Conservation (phyloP, 2,113 vertebrate genomes). For the Perccottus glenii region DNA sequence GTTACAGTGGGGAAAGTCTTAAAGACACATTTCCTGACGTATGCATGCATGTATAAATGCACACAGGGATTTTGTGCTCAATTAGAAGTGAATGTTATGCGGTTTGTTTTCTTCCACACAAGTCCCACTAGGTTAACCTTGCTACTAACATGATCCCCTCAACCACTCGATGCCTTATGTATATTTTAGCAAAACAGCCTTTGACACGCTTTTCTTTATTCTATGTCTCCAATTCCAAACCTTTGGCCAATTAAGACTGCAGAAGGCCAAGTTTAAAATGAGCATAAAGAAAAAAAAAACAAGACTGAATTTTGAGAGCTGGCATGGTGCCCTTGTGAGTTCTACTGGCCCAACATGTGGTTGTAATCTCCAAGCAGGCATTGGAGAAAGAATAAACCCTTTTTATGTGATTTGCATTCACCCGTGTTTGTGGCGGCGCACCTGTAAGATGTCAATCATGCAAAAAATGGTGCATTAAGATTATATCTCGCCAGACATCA, state of each 20-base stretch:
- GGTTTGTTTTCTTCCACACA: slow-evolving; percentile 19
- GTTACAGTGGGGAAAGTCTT: no score
- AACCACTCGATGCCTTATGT: slow-evolving; percentile 28
- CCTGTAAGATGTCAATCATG: slow-evolving; percentile 71
- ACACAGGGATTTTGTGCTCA: slow-evolving; percentile 12
- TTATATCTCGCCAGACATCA: slow-evolving; percentile 73
- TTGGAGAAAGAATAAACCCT: slow-evolving; percentile 37
- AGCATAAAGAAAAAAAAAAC: neutral
- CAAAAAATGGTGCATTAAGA: slow-evolving; percentile 54
- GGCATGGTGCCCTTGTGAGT: slow-evolving; percentile 49
- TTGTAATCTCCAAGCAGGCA: slow-evolving; percentile 57
- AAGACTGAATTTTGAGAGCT: slow-evolving; percentile 58
- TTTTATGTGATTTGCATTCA: slow-evolving; percentile 37
- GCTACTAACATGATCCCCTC: slow-evolving; percentile 36
- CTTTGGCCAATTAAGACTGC: slow-evolving; percentile 30
- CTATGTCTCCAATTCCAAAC: slow-evolving; percentile 1
- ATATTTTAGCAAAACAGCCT: slow-evolving; percentile 20
- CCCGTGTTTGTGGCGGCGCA: slow-evolving; percentile 33
- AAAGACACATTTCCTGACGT: no score
- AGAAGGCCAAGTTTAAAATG: slow-evolving; percentile 15
- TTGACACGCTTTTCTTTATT: slow-evolving; percentile 18
- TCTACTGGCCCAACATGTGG: slow-evolving; percentile 44
- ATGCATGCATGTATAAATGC: no score
- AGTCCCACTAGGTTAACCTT: slow-evolving; percentile 36
- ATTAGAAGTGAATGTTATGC: slow-evolving; percentile 10